A percentile compares a stretch with the other conserved stretches of the same genome.
These are phyloP conservation scores for Tyrannus savana DNA, from an alignment of 2,113 vertebrate genomes.

Conservation along the genomic window DNA sequence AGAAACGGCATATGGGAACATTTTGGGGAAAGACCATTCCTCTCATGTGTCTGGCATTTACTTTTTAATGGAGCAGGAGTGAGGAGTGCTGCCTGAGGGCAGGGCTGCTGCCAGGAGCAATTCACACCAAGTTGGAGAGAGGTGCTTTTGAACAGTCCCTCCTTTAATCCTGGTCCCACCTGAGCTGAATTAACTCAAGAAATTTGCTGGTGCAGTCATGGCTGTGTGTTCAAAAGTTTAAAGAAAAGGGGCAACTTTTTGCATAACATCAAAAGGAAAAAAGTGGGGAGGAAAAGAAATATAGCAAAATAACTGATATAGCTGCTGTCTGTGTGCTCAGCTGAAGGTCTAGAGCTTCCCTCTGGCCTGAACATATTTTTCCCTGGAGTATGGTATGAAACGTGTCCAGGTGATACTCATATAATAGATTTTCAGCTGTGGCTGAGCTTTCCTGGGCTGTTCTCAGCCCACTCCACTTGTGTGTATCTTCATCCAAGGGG, in stretches of 20 bases:
- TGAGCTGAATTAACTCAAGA: neutral
- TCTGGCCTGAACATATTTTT: neutral
- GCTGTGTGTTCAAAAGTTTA: neutral
- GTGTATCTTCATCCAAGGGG: neutral
- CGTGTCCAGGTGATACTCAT: neutral
- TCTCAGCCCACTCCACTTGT: rapidly evolving
- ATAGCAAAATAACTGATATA: neutral
- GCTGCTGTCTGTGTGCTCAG: neutral
- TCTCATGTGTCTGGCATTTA: neutral
- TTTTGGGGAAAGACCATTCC: neutral
- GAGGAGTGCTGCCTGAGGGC: neutral
- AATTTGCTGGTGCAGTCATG: neutral
- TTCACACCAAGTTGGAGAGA: neutral
- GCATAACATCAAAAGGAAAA: neutral
- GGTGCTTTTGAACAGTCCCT: neutral
- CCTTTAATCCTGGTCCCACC: neutral
- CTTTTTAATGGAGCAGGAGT: neutral
- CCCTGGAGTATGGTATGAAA: neutral
- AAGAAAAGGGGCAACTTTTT: neutral
- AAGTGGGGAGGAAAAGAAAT: neutral
- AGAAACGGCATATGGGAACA: neutral
- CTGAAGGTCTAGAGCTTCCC: neutral
- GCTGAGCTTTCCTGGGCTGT: neutral
- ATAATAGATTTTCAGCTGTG: neutral
- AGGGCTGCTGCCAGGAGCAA: neutral